Evolutionary conservation across 2,113 vertebrate genomes (phyloP).

Genomic region (Aleadryas rufinucha): DNA sequence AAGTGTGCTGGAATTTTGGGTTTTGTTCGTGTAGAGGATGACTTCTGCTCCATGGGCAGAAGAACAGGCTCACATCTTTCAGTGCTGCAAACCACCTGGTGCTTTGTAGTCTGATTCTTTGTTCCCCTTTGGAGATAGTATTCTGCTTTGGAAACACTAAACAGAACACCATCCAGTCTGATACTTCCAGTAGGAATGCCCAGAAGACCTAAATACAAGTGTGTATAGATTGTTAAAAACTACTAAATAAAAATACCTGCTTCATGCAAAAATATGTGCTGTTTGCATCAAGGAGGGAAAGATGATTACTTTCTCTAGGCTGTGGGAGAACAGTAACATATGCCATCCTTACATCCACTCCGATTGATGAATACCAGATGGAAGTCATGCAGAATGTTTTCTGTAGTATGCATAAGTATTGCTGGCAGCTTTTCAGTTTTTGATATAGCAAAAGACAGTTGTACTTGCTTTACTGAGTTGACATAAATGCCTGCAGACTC

Average conservation of each 20-base stretch:
- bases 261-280: neutral
- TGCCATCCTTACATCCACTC: constrained; percentile 70
- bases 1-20: neutral
- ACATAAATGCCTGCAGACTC: constrained; percentile 41
- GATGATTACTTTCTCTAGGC: constrained; percentile 33
- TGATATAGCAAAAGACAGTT: constrained; percentile 30
- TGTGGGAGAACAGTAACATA: constrained; percentile 63
- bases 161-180: neutral
- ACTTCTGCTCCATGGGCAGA: neutral
- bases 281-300: neutral
- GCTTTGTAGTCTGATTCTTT: neutral
- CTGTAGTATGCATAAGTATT: constrained; percentile 41
- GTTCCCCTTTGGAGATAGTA: neutral
- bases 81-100: neutral
- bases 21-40: neutral
- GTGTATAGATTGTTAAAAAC: neutral
- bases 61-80: neutral
- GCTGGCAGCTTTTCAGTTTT: constrained; percentile 46
- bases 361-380: constrained; percentile 77
- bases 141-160: neutral
- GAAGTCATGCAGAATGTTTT: constrained; percentile 67
- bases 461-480: constrained; percentile 31
- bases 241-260: neutral
- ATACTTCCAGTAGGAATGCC: neutral
- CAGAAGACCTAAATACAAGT: neutral